Base-by-base conservation (phyloP, 2,797 vertebrate species). In the Acanthurus tractus region DNA sequence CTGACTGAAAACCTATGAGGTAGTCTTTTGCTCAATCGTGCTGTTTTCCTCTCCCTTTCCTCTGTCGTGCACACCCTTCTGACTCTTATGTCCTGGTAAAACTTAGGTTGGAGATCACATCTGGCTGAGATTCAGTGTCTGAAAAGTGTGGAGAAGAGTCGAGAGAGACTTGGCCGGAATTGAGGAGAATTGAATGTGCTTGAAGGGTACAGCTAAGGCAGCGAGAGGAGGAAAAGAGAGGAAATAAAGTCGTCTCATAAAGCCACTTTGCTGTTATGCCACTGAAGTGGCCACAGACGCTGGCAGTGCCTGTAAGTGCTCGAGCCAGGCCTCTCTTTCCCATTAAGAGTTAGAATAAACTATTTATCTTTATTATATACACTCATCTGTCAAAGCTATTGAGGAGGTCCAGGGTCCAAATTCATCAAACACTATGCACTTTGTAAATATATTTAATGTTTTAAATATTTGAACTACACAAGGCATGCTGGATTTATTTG, bases 281-380 rank as follows among this genome's bases (percentile, higher is more conserved):
- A 83, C 45, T 84, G 58, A 81, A 67, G 57, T 72, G 63, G 67
- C 82, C 78, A 61, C 76, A 87, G 54, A 82, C 8, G 44, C 70
- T 84, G 88, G 80, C 70, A 82, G 53, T 7, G 22, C 22, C 70
- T 74, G 56, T 10, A 23, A 62, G 54, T 63, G 23, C 50, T 50
- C 77, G 70, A 88, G 74, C 85, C 74, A 76, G 81, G 66, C 54
- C 67, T 75, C 71, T 70, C 83, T 81, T 84, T 82, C 81, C 88
- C 88, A 87, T 93, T 92, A 91, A 81, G 86, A 87, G 83, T 83
- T 89, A 82, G 85, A 89, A 90, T 94, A 93, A 94, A 94, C 91
- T 78, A 85, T 93, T 92, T 90, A 88, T 90, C 79, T 88, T 68
- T 82, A 88, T 86, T 89, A 90, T 90, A 94, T 85, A 94, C 90